Conservation (phyloP, 2,113 vertebrate species). For the Coreoperca whiteheadi region DNA sequence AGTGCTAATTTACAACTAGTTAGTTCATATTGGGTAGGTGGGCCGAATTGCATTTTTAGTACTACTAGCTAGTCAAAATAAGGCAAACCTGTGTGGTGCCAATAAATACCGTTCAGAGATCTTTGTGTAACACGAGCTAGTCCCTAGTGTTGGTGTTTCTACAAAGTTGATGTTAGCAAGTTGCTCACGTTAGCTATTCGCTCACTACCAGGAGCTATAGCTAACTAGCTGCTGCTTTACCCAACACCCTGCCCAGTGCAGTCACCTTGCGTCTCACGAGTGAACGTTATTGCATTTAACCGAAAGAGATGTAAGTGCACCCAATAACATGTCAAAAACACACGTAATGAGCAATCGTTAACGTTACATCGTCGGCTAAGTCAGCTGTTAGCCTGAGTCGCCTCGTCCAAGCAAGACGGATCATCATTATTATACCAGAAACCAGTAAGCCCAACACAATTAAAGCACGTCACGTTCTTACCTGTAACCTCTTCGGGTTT, state of each 20-base stretch:
- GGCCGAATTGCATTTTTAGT: background rate
- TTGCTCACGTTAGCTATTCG: conserved; percentile 31
- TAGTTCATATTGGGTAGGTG: background rate
- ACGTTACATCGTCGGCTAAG: background rate
- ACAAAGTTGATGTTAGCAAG: conserved; percentile 47
- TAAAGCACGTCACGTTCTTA: conserved; percentile 13
- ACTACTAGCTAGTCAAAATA: background rate
- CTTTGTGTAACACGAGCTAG: background rate
- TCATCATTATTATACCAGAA: background rate
- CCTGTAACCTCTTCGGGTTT: conserved; percentile 84
- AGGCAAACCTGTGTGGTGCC: background rate
- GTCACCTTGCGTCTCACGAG: rapidly evolving
- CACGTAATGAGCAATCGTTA: rapidly evolving
- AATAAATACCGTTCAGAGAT: background rate
- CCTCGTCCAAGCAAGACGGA: background rate
- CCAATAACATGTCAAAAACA: background rate
- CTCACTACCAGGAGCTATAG: background rate
- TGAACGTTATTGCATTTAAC: too few species aligned
- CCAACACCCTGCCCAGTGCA: background rate
- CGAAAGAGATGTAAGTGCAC: background rate
- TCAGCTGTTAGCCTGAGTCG: conserved; percentile 55
- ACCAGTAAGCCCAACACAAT: too few species aligned
- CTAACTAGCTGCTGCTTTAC: background rate
- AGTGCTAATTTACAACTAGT: too few species aligned
- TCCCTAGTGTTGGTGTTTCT: background rate